Evolutionary conservation across 2,888 invertebrate genomes (phyloP).

Genomic region (Masnerella sp.): DNA sequence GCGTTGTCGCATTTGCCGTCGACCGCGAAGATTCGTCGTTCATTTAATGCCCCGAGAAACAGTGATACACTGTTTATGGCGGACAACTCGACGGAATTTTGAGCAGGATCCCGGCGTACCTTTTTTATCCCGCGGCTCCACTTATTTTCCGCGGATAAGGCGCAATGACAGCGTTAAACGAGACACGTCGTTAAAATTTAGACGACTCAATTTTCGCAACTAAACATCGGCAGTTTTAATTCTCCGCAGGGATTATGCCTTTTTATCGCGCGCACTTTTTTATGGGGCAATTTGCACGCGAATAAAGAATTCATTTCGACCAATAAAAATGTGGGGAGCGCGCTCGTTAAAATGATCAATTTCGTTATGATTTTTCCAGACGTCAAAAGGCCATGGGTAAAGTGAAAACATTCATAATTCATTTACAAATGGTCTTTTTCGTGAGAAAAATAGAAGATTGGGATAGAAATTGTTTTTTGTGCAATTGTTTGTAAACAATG

Average conservation of each 20-base stretch:
- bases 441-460: too few relatives aligned
- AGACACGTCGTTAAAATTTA: constrained; percentile 50
- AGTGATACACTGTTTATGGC: constrained; percentile 73
- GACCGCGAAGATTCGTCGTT: constrained; percentile 48
- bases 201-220: constrained; percentile 48
- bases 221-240: constrained; percentile 54
- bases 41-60: constrained; percentile 70
- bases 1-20: constrained; percentile 37
- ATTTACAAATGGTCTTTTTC: too few relatives aligned
- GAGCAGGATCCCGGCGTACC: constrained; percentile 61
- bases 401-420: too few relatives aligned
- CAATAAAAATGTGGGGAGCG: constrained; percentile 48
- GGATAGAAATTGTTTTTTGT: too few relatives aligned
- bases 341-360: constrained; percentile 49
- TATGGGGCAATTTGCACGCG: constrained; percentile 52
- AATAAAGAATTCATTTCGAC: constrained; percentile 51
- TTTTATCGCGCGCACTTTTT: constrained; percentile 38
- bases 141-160: constrained; percentile 56
- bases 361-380: constrained; percentile 49
- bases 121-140: constrained; percentile 57
- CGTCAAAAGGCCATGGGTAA: too few relatives aligned
- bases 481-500: too few relatives aligned
- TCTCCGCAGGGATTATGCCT: constrained; percentile 31
- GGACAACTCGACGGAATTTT: constrained; percentile 69
- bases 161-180: constrained; percentile 34